Percentiles rank a stretch among this genome's conserved stretches.
Evolutionary conservation across 2,888 invertebrate species (phyloP).

Genomic region (Cheilosia urbana): DNA sequence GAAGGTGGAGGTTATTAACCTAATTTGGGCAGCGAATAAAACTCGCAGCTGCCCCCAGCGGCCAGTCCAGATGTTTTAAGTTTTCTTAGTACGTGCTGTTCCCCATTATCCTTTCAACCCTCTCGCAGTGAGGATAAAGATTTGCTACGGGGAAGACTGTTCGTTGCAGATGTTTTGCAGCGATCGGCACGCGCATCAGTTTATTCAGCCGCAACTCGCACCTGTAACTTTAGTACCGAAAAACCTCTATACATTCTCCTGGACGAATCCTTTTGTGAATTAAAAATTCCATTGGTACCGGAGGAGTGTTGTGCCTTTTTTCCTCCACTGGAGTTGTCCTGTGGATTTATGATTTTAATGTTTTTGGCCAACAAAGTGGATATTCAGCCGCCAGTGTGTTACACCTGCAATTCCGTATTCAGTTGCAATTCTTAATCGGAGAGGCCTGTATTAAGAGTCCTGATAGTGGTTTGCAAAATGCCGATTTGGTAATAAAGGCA

Average conservation of each 20-base stretch:
- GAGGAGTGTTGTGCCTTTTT: constrained; percentile 20
- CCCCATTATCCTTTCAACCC: constrained; percentile 46
- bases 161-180: constrained; percentile 62
- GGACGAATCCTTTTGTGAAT: constrained; percentile 54
- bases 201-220: constrained; percentile 52
- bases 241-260: constrained; percentile 4
- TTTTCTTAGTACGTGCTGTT: constrained; percentile 58
- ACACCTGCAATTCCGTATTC: constrained; percentile 46
- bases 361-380: constrained; percentile 51
- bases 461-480: constrained; percentile 57
- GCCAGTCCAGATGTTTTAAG: constrained; percentile 39
- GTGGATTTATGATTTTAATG: constrained; percentile 68
- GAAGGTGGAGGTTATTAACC: constrained; percentile 69
- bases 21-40: constrained; percentile 26
- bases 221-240: constrained; percentile 43
- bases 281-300: constrained; percentile 27
- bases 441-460: constrained; percentile 37
- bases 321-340: constrained; percentile 46
- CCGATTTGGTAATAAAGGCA: constrained; percentile 50
- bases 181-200: constrained; percentile 43
- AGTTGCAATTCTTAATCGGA: constrained; percentile 63
- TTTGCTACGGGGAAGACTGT: constrained; percentile 48
- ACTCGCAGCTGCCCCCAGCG: constrained; percentile 5
- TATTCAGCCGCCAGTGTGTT: constrained; percentile 34
- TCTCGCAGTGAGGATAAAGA: constrained; percentile 42